Base-by-base conservation (phyloP, 2,797 vertebrate species). In the Karalla daura region DNA sequence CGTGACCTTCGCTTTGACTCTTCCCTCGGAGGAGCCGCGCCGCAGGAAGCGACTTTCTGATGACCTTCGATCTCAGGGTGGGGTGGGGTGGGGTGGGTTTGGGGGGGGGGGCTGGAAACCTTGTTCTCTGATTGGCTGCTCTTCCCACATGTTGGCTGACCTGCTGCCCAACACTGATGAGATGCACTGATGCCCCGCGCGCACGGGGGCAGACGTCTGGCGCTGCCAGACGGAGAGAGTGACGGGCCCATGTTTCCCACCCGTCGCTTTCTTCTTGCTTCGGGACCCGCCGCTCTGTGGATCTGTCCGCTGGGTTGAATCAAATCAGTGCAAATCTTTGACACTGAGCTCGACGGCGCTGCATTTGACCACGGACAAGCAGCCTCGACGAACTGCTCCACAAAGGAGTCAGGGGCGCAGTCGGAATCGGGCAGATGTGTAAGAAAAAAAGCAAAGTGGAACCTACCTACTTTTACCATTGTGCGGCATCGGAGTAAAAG, bases 11-110 rank as follows among this genome's bases (percentile, higher is more conserved):
- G 6, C 37, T 41, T 59, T 47, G 24, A 65, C 56, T 68, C 30
- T 50, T n/a, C n/a, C 21, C 39, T 14, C 25, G 27, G 32, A 63
- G 54, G 52, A 73, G 70, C 36, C 32, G 37, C 63, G 70, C 49
- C 69, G 71, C 78, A 80, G 56, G 68, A 69, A 56, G 51, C 10
- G 28, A 70, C 68, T 53, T 74, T 61, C 41, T 41, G 37, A 35
- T 37, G 28, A 67, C 51, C 49, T 70, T 66, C 4, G 17, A 52
- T 27, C 58, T 85, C 76, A 80, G 54, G 65, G 28, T 69, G 74
- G 54, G 30, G 47, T 71, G n/a, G n/a, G n/a, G n/a, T n/a, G n/a
- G n/a, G n/a, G n/a, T n/a, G n/a, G n/a, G n/a, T n/a, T n/a, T n/a
- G n/a, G n/a, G n/a, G n/a, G n/a, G n/a, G n/a, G n/a, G n/a, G n/a